Conservation (phyloP, 2,888 invertebrate genomes). For the Apamea crenata region DNA sequence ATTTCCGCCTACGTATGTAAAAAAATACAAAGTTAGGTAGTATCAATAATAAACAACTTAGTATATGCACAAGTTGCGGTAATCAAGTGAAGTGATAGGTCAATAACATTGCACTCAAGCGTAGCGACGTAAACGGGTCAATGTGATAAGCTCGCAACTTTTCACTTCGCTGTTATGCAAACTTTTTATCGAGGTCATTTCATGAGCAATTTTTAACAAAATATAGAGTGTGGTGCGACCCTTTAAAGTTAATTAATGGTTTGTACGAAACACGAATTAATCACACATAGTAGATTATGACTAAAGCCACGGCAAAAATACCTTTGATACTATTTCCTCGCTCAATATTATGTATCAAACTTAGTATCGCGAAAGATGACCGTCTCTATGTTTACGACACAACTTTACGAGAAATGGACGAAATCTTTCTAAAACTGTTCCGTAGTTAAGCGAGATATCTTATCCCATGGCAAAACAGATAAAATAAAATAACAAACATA, state of each 20-base stretch:
- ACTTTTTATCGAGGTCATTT: background rate
- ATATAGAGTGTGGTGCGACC: background rate
- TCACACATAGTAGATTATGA: background rate
- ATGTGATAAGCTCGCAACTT: slow-evolving; percentile 11
- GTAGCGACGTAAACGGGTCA: background rate
- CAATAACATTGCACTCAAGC: background rate
- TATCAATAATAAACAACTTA: background rate
- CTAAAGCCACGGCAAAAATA: background rate
- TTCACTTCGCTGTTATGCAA: background rate
- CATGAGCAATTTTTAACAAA: background rate
- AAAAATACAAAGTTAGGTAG: background rate
- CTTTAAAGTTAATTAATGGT: slow-evolving; percentile 1
- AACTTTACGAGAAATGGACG: slow-evolving; percentile 13
- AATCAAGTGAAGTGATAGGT: background rate
- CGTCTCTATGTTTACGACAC: background rate
- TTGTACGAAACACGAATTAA: background rate
- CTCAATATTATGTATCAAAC: background rate
- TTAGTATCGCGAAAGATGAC: background rate
- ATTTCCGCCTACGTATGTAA: background rate
- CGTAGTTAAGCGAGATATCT: slow-evolving; percentile 9
- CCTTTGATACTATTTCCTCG: background rate
- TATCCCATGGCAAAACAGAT: background rate
- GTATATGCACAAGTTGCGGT: background rate
- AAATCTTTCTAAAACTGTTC: slow-evolving; percentile 6
- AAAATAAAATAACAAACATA: background rate